Evolutionary conservation across 2,797 vertebrate genomes (phyloP).

Genomic region (Nyctalus aviator): DNA sequence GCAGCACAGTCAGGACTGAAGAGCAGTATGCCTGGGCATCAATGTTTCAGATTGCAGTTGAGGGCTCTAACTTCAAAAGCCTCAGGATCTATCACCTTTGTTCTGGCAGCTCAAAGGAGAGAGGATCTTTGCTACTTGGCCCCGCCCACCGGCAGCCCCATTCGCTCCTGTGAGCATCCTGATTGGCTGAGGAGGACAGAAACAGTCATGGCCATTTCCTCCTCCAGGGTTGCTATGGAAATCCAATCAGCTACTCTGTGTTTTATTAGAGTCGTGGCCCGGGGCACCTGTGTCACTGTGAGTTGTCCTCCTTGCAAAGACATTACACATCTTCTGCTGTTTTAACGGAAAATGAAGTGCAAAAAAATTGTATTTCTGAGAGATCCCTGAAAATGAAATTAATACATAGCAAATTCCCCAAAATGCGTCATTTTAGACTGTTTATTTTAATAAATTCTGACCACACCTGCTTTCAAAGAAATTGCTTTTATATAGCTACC

Average conservation of each 20-base stretch:
- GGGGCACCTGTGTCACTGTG: background rate
- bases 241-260: background rate
- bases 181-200: background rate
- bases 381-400: background rate
- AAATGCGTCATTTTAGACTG: background rate
- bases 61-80: background rate
- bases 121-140: background rate
- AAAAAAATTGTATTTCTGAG: background rate
- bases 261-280: background rate
- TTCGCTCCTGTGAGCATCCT: background rate
- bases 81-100: background rate
- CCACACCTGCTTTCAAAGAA: background rate
- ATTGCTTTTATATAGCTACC: background rate
- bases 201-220: background rate
- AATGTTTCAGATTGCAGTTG: background rate
- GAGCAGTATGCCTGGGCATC: background rate
- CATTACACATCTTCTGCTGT: background rate
- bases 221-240: background rate
- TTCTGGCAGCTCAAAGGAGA: background rate
- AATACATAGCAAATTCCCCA: background rate
- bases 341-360: background rate
- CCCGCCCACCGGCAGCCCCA: background rate
- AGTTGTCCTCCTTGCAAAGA: background rate
- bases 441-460: conserved; percentile 15
- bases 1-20: background rate